Evolutionary conservation across 1,140 invertebrate species (phyloP).

Genomic region (Paraescarpia echinospica): DNA sequence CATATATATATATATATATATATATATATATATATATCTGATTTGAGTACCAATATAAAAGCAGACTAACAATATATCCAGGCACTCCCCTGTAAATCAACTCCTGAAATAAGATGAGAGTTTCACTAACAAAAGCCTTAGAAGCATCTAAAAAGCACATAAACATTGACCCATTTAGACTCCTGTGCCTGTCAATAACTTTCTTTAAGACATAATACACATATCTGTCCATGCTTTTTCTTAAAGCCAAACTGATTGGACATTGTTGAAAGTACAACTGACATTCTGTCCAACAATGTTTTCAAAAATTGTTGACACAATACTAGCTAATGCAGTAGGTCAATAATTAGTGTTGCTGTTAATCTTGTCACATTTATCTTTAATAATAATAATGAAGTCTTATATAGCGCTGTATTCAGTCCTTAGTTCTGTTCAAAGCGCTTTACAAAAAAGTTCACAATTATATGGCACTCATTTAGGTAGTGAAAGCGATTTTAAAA

Average conservation of each 20-base stretch:
- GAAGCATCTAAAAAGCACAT: background rate
- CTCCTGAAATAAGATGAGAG: background rate
- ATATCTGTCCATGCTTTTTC: background rate
- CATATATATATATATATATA: no score
- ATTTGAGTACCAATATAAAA: background rate
- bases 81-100: slow-evolving; percentile 6
- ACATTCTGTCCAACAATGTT: slow-evolving; percentile 11
- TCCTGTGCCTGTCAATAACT: background rate
- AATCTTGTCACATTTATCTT: no score
- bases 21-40: background rate
- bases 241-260: slow-evolving; percentile 11
- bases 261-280: slow-evolving; percentile 6
- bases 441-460: no score
- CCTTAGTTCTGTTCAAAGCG: no score
- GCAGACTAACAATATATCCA: slow-evolving; percentile 3
- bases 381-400: no score
- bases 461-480: no score
- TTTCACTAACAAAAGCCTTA: background rate
- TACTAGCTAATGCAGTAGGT: slow-evolving; percentile 7
- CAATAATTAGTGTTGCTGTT: no score
- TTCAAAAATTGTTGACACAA: background rate
- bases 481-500: no score
- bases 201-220: background rate
- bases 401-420: no score
- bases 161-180: slow-evolving; percentile 2